These are phyloP conservation scores for Phylloscopus trochiloides DNA, from an alignment of 2,113 vertebrate genomes.

Conservation along the genomic window DNA sequence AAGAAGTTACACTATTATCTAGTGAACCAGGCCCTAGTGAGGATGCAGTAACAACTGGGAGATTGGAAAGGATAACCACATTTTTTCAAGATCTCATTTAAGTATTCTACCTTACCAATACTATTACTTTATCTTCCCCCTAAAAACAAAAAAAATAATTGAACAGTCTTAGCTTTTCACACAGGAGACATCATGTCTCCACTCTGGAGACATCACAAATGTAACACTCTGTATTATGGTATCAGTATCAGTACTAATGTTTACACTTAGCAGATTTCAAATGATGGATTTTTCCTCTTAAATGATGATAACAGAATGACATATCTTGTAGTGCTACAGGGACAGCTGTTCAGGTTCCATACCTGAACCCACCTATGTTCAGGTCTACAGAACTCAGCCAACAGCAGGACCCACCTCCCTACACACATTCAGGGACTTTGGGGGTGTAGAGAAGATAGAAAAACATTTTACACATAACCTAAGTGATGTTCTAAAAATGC, in stretches of 20 bases:
- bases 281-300: background rate
- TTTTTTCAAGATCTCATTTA: background rate
- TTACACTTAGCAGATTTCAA: background rate
- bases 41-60: background rate
- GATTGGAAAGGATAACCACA: background rate
- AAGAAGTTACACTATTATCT: background rate
- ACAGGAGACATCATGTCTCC: background rate
- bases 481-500: background rate
- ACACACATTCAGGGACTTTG: background rate
- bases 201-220: background rate
- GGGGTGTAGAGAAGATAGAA: background rate
- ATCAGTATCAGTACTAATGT: background rate
- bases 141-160: background rate
- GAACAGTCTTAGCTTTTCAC: background rate
- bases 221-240: background rate
- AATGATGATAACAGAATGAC: background rate
- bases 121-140: background rate
- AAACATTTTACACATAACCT: background rate
- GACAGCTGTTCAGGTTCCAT: background rate
- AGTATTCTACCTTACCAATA: background rate
- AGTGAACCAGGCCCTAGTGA: background rate
- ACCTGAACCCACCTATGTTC: rapidly evolving
- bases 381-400: background rate
- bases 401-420: background rate
- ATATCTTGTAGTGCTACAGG: background rate